Percentiles rank a stretch among this genome's conserved stretches.
These are phyloP conservation scores for Mionectes macconnelli DNA, from an alignment of 2,113 vertebrate genomes.

Conservation along the genomic window DNA sequence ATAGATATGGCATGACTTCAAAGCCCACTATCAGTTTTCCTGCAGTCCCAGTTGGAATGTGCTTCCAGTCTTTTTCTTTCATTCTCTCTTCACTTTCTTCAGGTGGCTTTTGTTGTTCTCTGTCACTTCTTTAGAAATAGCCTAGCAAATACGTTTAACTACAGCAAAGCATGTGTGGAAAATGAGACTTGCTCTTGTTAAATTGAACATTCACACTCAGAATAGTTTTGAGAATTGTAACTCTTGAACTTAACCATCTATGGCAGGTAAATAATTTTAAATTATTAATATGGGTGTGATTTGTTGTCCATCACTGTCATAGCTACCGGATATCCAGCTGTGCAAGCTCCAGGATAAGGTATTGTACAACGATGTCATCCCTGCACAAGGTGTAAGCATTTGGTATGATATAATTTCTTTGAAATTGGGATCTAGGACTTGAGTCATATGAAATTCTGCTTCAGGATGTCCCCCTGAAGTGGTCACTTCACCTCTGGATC, in stretches of 20 bases:
- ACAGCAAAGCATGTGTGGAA: neutral
- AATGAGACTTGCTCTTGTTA: neutral
- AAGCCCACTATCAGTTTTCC: neutral
- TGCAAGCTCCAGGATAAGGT: neutral
- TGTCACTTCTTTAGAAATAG: neutral
- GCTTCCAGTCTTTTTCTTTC: neutral
- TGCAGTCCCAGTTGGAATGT: neutral
- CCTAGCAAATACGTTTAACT: neutral
- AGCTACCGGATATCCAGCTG: neutral
- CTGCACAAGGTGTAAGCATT: accelerated
- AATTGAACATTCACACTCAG: neutral
- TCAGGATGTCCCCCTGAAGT: neutral
- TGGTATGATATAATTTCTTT: neutral
- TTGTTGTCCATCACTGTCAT: neutral
- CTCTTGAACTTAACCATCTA: neutral
- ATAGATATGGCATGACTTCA: neutral
- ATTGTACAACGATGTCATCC: neutral
- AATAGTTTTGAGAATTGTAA: neutral
- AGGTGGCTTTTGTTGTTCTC: neutral
- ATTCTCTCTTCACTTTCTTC: neutral
- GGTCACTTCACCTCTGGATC: neutral
- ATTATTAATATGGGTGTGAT: neutral
- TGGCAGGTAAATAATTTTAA: neutral
- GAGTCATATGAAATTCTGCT: neutral
- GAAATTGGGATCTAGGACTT: neutral